A percentile compares a stretch with the other conserved stretches of the same genome.
Conservation (phyloP, 2,888 invertebrate genomes). For the Dyspetes luteomarginatus region DNA sequence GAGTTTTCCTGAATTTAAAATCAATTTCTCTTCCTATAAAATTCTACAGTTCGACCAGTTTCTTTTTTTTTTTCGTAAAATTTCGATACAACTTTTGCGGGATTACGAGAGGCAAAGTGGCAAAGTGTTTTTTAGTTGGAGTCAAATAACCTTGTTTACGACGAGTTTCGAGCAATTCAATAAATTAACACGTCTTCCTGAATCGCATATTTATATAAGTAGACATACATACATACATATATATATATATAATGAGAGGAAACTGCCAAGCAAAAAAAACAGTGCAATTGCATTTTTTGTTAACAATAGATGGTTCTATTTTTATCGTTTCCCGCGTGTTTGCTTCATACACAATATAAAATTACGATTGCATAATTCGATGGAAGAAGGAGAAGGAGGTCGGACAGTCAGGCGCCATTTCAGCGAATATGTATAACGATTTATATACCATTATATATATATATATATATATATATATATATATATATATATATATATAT, state of each 20-base stretch:
- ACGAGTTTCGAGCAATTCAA: constrained; percentile 26
- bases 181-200: constrained; percentile 42
- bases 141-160: constrained; percentile 45
- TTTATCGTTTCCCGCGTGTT: constrained; percentile 70
- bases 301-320: constrained; percentile 71
- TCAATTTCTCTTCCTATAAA: constrained; percentile 34
- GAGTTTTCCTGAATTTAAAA: constrained; percentile 3
- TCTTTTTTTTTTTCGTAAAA: background rate
- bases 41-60: background rate
- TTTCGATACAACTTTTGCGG: constrained; percentile 18
- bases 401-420: constrained; percentile 57
- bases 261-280: background rate
- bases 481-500: background rate
- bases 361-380: constrained; percentile 40
- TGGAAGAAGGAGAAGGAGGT: constrained; percentile 28
- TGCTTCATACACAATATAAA: constrained; percentile 8
- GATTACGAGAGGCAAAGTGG: background rate
- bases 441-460: background rate
- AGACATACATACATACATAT: background rate
- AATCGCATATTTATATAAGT: background rate
- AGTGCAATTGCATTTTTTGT: constrained; percentile 28
- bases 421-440: constrained; percentile 16
- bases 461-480: background rate
- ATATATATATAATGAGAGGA: constrained; percentile 2
- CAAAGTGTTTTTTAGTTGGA: constrained; percentile 17